phyloP scores from a whole-genome alignment of 2,888 invertebrate genomes.

The Stegophylla sp. region DNA sequence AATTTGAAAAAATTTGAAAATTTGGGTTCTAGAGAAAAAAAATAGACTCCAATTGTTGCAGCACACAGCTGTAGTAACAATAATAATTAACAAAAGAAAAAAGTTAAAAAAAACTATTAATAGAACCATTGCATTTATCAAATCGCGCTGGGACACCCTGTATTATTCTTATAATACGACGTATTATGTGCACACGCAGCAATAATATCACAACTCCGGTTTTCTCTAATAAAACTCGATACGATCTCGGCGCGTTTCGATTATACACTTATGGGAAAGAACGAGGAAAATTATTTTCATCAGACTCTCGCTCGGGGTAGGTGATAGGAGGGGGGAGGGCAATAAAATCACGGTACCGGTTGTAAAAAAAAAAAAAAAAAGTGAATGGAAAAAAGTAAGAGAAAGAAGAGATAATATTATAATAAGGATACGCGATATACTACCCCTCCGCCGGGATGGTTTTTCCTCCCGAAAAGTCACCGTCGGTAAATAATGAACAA shows the following conservation, averaged over 20 bases:
- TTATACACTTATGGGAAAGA: background rate
- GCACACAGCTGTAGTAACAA: no score
- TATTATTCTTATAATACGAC: no score
- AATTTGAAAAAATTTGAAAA: no score
- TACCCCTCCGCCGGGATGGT: conserved; percentile 38
- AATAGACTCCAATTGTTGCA: no score
- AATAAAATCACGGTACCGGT: conserved; percentile 50
- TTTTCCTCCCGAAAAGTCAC: background rate
- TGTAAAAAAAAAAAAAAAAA: conserved; percentile 35
- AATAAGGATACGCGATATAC: conserved; percentile 39
- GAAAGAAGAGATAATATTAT: conserved; percentile 46
- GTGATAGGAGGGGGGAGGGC: background rate
- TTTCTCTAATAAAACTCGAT: conserved; percentile 53
- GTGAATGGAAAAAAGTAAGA: background rate
- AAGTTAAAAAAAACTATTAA: no score
- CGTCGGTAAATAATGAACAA: conserved; percentile 50
- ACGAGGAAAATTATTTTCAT: conserved; percentile 48
- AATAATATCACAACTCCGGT: background rate
- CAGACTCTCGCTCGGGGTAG: conserved; percentile 12
- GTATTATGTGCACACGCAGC: no score
- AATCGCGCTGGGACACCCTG: no score
- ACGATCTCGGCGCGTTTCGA: conserved; percentile 57
- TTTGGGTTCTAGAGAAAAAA: no score
- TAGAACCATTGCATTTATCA: no score
- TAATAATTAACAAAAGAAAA: no score